These are phyloP conservation scores for Lordiphosa collinella DNA, from an alignment of 1,140 invertebrate genomes.

Conservation along the genomic window DNA sequence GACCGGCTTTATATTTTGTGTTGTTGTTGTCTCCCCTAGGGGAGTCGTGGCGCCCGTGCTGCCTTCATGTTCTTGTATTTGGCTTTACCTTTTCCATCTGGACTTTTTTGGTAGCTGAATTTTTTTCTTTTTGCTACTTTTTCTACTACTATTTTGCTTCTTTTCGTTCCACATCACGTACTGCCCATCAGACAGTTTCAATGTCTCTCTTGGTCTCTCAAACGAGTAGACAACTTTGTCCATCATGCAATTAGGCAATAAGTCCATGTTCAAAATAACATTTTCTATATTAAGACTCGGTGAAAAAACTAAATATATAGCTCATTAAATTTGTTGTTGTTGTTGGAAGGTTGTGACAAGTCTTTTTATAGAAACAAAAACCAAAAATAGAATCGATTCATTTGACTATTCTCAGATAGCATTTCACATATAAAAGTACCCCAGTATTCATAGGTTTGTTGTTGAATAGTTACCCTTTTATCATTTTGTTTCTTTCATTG, in stretches of 20 bases:
- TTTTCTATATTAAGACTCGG: too few species aligned
- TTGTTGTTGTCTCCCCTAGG: neutral
- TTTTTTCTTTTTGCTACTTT: slow-evolving; percentile 1
- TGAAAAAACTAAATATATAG: neutral
- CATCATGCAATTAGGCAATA: slow-evolving; percentile 21
- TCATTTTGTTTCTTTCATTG: too few species aligned
- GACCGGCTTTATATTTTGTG: slow-evolving; percentile 26
- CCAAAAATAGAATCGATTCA: too few species aligned
- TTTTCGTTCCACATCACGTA: slow-evolving; percentile 23
- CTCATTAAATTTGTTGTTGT: neutral
- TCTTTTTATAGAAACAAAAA: neutral
- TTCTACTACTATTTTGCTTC: slow-evolving; percentile 3
- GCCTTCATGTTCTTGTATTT: slow-evolving; percentile 3
- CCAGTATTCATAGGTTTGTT: too few species aligned
- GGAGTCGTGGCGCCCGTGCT: slow-evolving; percentile 8
- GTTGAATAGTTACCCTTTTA: too few species aligned
- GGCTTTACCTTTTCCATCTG: neutral
- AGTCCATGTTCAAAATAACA: too few species aligned
- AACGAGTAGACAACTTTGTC: slow-evolving; percentile 10
- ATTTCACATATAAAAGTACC: too few species aligned
- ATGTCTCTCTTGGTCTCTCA: slow-evolving; percentile 18
- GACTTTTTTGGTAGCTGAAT: too few species aligned
- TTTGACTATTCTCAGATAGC: too few species aligned
- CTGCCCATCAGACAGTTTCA: slow-evolving; percentile 17
- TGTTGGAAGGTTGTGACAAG: too few species aligned